Evolutionary conservation across 23 tunicate genomes (phyloP).

Genomic region (Ascidia mentula): DNA sequence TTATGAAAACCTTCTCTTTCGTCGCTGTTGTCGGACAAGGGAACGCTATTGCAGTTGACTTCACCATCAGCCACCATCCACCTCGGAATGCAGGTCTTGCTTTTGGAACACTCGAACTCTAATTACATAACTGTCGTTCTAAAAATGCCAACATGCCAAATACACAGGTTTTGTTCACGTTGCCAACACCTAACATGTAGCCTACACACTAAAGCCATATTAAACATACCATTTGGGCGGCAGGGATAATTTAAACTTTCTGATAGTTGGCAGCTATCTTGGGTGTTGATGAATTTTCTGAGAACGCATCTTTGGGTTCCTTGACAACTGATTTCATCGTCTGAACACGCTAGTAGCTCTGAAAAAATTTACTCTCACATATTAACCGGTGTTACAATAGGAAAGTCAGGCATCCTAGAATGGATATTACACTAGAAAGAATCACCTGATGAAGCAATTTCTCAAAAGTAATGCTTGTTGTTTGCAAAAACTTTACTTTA

Average conservation of each 20-base stretch:
- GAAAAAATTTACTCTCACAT: no score
- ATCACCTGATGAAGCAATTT: no score
- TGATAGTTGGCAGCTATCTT: not conserved
- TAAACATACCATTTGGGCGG: not conserved
- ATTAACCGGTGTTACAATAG: no score
- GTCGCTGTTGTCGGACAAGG: conserved; percentile 2
- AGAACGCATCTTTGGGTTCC: not conserved
- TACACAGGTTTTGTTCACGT: no score
- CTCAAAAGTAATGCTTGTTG: no score
- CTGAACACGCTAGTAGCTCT: not conserved
- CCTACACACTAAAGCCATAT: not conserved
- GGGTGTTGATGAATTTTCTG: conserved; percentile 8
- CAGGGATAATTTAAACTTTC: not conserved
- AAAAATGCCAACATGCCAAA: no score
- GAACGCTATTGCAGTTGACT: not conserved
- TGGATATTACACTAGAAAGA: no score
- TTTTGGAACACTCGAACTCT: not conserved
- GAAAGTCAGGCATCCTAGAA: no score
- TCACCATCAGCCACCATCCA: not conserved
- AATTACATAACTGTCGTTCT: no score
- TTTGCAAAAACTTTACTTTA: no score
- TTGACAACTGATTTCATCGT: conserved; percentile 3
- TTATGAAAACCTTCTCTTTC: not conserved
- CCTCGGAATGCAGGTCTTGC: conserved; percentile 5
- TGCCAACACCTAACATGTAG: no score